Evolutionary conservation across 2,113 vertebrate species (phyloP).

Genomic region (Passer montanus): DNA sequence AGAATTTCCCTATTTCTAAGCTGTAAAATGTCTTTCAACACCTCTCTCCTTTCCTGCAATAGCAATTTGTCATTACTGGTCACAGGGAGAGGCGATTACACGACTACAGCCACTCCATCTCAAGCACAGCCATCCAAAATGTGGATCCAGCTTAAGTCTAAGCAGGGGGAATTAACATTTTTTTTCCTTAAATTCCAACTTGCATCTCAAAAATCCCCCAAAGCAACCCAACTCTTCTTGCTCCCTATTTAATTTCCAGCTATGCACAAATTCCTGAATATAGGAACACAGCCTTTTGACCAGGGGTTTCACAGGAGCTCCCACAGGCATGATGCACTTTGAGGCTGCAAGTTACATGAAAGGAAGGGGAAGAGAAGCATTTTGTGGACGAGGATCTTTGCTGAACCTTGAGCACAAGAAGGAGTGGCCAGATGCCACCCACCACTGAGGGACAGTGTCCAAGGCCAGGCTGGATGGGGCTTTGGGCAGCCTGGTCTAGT

Average conservation of each 20-base stretch:
- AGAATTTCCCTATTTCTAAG: slow-evolving; percentile 22
- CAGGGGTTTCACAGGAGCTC: neutral
- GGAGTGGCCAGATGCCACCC: neutral
- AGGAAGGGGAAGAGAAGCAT: neutral
- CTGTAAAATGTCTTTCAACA: slow-evolving; percentile 34
- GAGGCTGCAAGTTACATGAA: neutral
- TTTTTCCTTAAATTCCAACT: neutral
- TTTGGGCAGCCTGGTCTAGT: neutral
- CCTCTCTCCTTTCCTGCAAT: neutral
- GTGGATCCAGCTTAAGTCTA: neutral
- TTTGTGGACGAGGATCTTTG: neutral
- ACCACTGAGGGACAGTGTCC: neutral
- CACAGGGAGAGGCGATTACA: neutral
- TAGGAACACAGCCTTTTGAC: neutral
- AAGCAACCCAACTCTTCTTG: neutral
- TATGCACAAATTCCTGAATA: neutral
- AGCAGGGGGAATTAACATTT: neutral
- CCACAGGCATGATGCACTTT: neutral
- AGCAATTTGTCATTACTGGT: neutral
- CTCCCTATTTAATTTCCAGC: neutral
- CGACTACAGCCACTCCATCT: neutral
- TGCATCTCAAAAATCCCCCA: neutral
- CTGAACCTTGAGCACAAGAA: neutral
- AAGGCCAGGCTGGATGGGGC: neutral
- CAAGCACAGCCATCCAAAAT: neutral